A percentile compares a stretch with the other conserved stretches of the same genome.
Conservation (phyloP, 2,113 vertebrate species). For the Colaptes auratus region DNA sequence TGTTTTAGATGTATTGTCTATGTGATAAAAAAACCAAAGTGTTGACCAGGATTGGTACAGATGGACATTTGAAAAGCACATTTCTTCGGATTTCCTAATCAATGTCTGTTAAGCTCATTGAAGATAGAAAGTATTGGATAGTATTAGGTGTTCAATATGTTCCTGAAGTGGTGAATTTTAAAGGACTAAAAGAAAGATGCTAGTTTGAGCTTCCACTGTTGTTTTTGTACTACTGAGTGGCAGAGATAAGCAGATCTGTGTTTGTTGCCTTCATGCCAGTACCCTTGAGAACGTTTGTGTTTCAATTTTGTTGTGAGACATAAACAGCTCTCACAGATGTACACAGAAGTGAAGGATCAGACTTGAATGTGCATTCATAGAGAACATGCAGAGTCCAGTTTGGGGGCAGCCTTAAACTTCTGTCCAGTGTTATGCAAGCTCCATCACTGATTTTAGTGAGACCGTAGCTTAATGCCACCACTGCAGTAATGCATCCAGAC, state of each 20-base stretch:
- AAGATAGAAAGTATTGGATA: not conserved
- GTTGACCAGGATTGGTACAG: not conserved
- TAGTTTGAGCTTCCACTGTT: not conserved
- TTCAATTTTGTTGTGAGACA: not conserved
- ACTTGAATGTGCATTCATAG: not conserved
- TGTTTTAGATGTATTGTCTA: not conserved
- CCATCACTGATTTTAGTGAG: not conserved
- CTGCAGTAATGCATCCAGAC: not conserved
- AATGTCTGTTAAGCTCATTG: not conserved
- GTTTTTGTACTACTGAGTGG: not conserved
- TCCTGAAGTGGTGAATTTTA: not conserved
- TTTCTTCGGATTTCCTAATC: not conserved
- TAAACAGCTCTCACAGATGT: not conserved
- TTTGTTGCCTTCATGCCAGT: not conserved
- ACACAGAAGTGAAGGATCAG: not conserved
- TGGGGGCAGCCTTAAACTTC: not conserved
- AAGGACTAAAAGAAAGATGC: not conserved
- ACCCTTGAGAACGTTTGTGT: not conserved
- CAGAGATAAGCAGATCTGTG: not conserved
- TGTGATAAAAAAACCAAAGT: not conserved
- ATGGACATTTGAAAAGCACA: not conserved
- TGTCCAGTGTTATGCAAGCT: not conserved
- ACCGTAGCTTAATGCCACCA: not conserved
- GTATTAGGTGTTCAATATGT: not conserved
- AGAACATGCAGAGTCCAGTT: not conserved